phyloP scores from a whole-genome alignment of 1,140 invertebrate species.

The Drosophila bifasciata region DNA sequence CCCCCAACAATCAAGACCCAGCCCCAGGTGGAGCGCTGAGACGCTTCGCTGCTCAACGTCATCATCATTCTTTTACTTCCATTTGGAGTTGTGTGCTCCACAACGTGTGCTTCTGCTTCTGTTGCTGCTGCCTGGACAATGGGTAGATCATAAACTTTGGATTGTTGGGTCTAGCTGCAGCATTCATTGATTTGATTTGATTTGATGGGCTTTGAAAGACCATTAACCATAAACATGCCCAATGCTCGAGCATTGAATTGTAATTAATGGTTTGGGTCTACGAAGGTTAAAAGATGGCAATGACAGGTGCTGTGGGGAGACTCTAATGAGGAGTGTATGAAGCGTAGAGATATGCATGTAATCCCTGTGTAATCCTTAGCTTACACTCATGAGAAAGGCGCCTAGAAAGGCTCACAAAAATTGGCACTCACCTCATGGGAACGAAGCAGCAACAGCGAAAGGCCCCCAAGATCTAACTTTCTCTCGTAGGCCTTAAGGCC shows the following conservation, averaged over 20 bases:
- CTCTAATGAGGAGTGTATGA: too few relatives aligned
- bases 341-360: conserved; percentile 14
- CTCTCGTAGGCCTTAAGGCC: conserved; percentile 9
- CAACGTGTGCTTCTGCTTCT: too few relatives aligned
- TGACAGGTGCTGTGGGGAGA: conserved; percentile 41
- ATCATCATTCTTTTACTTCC: conserved; percentile 24
- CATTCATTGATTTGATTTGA: conserved; percentile 42
- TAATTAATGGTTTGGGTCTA: conserved; percentile 48
- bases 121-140: conserved; percentile 13
- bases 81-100: too few relatives aligned
- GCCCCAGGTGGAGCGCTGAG: conserved; percentile 32
- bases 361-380: conserved; percentile 14
- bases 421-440: conserved; percentile 28
- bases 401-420: conserved; percentile 10
- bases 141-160: conserved; percentile 65
- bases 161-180: conserved; percentile 4
- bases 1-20: conserved; percentile 53
- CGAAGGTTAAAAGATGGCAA: not conserved
- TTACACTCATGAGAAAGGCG: conserved; percentile 6
- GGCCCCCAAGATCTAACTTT: conserved; percentile 21
- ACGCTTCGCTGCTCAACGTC: conserved; percentile 60
- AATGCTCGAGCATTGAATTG: conserved; percentile 26
- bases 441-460: conserved; percentile 2
- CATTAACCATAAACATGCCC: conserved; percentile 53
- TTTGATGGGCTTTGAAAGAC: conserved; percentile 51